phyloP scores from a whole-genome alignment of 2,113 vertebrate species.

The Alosa alosa region DNA sequence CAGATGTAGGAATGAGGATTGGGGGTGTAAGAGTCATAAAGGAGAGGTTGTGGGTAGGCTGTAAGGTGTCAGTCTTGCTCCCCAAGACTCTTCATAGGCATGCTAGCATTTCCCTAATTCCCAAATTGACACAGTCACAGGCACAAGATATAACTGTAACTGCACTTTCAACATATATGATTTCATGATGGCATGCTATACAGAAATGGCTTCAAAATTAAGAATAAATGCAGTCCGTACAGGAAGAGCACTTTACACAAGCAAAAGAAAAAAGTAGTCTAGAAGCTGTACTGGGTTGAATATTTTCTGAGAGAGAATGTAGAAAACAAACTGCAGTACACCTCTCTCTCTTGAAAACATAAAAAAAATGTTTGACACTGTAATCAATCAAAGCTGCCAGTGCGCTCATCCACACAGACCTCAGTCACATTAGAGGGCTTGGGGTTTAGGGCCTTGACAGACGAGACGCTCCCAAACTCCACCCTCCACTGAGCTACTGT shows the following conservation, averaged over 20 bases:
- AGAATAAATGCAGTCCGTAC: neutral
- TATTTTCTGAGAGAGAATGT: neutral
- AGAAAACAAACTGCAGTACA: neutral
- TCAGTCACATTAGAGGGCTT: slow-evolving; percentile 39
- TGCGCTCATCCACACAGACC: slow-evolving; percentile 32
- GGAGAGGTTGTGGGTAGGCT: neutral
- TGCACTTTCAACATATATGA: neutral
- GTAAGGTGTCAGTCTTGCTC: neutral
- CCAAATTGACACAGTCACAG: neutral
- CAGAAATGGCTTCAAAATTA: neutral
- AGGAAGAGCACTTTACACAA: neutral
- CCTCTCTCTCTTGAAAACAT: neutral
- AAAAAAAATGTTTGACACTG: neutral
- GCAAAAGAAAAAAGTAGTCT: too few relatives aligned
- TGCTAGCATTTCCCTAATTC: neutral
- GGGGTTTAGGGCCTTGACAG: slow-evolving; percentile 5
- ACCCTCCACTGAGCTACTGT: neutral
- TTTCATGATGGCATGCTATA: neutral
- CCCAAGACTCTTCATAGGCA: neutral
- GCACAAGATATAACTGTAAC: neutral
- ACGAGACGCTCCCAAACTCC: neutral
- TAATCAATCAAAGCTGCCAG: neutral
- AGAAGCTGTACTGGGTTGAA: too few relatives aligned
- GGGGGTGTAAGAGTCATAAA: neutral
- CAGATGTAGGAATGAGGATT: neutral